Conservation (phyloP, 2,797 vertebrate species). For the Karalla daura region DNA sequence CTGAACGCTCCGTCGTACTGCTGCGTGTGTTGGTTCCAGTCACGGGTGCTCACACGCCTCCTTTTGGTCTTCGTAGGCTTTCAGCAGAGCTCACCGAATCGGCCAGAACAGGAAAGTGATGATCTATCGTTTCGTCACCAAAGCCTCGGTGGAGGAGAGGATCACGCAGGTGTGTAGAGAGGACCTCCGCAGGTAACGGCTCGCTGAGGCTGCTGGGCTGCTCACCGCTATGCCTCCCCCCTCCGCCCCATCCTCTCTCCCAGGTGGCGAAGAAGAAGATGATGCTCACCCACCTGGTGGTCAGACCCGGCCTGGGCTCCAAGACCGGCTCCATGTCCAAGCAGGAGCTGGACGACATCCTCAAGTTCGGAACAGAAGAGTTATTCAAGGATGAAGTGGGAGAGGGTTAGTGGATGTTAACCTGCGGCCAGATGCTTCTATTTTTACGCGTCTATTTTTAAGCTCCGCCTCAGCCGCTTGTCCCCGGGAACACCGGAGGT, state of each 20-base stretch:
- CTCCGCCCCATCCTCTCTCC: not conserved
- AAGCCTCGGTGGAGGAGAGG: constrained; percentile 97
- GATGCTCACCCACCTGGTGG: constrained; percentile 98
- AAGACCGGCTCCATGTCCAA: constrained; percentile 99
- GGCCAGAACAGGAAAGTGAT: constrained; percentile 99
- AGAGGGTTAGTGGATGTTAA: constrained; percentile 80
- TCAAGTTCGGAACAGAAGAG: constrained; percentile 98
- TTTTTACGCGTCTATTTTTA: not conserved
- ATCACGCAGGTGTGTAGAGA: constrained; percentile 88
- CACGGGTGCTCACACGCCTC: too few species aligned
- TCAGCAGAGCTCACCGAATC: constrained; percentile 98
- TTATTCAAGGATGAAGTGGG: constrained; percentile 95
- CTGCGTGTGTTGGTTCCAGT: too few species aligned
- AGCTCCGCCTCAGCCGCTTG: too few species aligned
- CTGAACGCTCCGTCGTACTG: constrained; percentile 27
- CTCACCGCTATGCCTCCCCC: not conserved
- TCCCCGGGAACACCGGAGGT: not conserved
- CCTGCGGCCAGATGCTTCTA: not conserved
- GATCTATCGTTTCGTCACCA: constrained; percentile 99
- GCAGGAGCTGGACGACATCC: constrained; percentile 98
- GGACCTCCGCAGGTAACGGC: not conserved
- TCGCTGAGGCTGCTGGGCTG: not conserved
- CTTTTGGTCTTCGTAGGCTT: constrained; percentile 85
- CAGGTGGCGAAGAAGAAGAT: constrained; percentile 99
- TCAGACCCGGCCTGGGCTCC: constrained; percentile 95